A percentile compares a stretch with the other conserved stretches of the same genome.
Evolutionary conservation across 2,113 vertebrate species (phyloP).

Genomic region (Danionella cerebrum): DNA sequence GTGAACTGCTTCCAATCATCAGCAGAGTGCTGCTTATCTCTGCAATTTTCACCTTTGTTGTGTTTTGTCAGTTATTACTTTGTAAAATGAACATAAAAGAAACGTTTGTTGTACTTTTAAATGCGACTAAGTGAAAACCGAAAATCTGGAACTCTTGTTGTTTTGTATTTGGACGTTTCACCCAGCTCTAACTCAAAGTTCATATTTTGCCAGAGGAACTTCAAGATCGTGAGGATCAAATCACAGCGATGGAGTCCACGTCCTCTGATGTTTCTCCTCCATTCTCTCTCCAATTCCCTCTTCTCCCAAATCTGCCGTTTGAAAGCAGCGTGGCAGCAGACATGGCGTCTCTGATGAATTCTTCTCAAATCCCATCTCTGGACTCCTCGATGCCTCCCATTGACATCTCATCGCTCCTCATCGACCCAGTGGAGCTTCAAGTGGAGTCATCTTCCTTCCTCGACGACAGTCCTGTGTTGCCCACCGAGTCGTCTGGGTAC

Average conservation of each 20-base stretch:
- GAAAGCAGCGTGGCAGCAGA: not conserved
- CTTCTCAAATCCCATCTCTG: slow-evolving; percentile 28
- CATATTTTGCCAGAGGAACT: slow-evolving; percentile 50
- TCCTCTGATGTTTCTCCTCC: not conserved
- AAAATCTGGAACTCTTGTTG: too few relatives aligned
- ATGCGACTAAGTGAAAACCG: too few relatives aligned
- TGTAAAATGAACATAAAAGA: too few relatives aligned
- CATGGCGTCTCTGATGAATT: not conserved
- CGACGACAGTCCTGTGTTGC: not conserved
- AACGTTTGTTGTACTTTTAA: too few relatives aligned
- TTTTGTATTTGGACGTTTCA: too few relatives aligned
- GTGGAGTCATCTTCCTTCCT: slow-evolving; percentile 3
- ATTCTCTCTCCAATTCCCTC: not conserved
- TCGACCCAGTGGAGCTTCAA: slow-evolving; percentile 1
- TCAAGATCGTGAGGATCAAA: slow-evolving; percentile 39
- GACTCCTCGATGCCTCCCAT: slow-evolving; percentile 22
- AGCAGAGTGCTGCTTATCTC: too few relatives aligned
- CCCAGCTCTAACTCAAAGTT: too few relatives aligned
- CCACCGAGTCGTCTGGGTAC: slow-evolving; percentile 32
- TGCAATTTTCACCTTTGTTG: too few relatives aligned
- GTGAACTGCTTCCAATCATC: too few relatives aligned
- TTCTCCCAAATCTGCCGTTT: not conserved
- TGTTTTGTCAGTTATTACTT: too few relatives aligned
- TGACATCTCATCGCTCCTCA: slow-evolving; percentile 21
- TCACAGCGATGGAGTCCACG: slow-evolving; percentile 6